Conservation (phyloP, 1,140 invertebrate genomes). For the Drosophila eugracilis region DNA sequence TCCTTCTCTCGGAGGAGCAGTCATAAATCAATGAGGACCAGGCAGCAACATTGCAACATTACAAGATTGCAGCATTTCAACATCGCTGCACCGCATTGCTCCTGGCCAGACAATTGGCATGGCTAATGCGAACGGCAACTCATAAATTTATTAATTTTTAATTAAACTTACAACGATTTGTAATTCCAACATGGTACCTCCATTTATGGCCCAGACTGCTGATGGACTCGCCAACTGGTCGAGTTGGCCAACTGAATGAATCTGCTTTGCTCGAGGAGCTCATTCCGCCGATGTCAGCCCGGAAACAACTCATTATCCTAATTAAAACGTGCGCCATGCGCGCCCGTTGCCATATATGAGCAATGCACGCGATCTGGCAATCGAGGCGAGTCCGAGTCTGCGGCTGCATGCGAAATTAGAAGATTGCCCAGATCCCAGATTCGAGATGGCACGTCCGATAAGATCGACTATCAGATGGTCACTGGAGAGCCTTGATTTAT, state of each 20-base stretch:
- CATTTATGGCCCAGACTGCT: slow-evolving; percentile 64
- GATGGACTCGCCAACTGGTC: slow-evolving; percentile 17
- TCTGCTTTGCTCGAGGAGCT: slow-evolving; percentile 8
- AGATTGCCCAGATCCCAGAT: slow-evolving; percentile 39
- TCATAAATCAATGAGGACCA: slow-evolving; percentile 52
- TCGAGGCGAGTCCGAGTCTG: slow-evolving; percentile 57
- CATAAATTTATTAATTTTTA: slow-evolving; percentile 84
- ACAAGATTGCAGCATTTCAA: slow-evolving; percentile 18
- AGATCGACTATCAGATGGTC: slow-evolving; percentile 34
- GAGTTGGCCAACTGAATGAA: slow-evolving; percentile 47
- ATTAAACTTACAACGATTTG: slow-evolving; percentile 81
- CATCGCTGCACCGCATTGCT: slow-evolving; percentile 42
- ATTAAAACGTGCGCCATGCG: slow-evolving; percentile 84
- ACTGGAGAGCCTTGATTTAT: slow-evolving; percentile 34
- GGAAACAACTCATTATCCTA: slow-evolving; percentile 85
- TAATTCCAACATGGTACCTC: slow-evolving; percentile 71
- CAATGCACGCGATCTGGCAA: slow-evolving; percentile 83
- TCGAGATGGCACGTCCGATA: slow-evolving; percentile 44
- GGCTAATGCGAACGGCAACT: slow-evolving; percentile 79
- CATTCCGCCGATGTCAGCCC: slow-evolving; percentile 51
- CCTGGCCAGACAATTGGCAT: slow-evolving; percentile 76
- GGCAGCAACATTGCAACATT: slow-evolving; percentile 28
- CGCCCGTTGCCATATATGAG: slow-evolving; percentile 76
- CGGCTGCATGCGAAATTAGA: slow-evolving; percentile 81
- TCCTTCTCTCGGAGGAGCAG: slow-evolving; percentile 41